Percentiles rank a stretch among this genome's conserved stretches.
These are phyloP conservation scores for Branchipolynoe longqiensis DNA, from an alignment of 2,888 invertebrate species.

Conservation along the genomic window DNA sequence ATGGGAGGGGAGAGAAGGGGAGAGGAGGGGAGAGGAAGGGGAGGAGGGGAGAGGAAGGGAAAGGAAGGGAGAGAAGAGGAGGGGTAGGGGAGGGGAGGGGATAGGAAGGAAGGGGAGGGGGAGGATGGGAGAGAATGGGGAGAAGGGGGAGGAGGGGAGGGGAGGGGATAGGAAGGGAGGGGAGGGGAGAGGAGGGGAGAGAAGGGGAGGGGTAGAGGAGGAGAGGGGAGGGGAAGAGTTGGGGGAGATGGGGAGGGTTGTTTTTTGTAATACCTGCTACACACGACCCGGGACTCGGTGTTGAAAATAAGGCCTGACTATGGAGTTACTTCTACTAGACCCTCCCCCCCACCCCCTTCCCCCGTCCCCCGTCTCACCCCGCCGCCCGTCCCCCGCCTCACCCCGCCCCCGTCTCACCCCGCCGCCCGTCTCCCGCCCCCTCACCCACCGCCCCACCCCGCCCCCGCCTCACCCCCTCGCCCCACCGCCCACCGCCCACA, in stretches of 20 bases:
- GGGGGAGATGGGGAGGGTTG: too few species aligned
- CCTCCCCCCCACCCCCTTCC: neutral
- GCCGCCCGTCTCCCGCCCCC: too few species aligned
- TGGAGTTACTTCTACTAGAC: neutral
- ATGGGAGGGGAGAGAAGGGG: too few species aligned
- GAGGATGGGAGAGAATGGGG: neutral
- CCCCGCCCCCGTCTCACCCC: neutral
- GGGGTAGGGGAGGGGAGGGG: too few species aligned
- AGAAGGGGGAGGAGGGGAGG: neutral
- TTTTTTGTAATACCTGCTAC: too few species aligned
- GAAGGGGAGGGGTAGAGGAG: neutral
- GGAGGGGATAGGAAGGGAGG: neutral
- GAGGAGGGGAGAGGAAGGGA: too few species aligned
- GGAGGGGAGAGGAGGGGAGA: neutral
- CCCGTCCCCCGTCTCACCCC: neutral
- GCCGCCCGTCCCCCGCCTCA: neutral
- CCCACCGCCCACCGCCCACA: too few species aligned
- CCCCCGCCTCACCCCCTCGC: too few species aligned
- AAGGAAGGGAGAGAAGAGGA: too few species aligned
- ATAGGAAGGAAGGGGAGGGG: neutral
- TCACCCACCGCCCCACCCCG: too few species aligned
- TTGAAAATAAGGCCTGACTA: slow-evolving; percentile 12
- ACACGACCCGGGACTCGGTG: too few species aligned
- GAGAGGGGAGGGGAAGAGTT: neutral
- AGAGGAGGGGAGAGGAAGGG: too few species aligned